Evolutionary conservation across 2,888 invertebrate species (phyloP), one percentile per base, ranked within the genome.

Genomic region (Eugnorisma glareosa): DNA sequence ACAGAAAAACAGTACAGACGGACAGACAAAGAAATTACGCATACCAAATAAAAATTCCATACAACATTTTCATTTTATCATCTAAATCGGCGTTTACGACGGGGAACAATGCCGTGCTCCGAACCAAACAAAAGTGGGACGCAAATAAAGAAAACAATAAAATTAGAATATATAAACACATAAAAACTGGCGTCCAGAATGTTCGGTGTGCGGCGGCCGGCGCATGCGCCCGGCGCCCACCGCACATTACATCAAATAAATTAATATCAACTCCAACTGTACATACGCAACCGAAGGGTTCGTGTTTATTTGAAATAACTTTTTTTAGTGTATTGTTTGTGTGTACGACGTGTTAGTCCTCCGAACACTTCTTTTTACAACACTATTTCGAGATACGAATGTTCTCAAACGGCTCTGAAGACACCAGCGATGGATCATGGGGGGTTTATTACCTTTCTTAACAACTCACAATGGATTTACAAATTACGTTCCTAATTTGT

Each of bases 121-220:
- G 95, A 94, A 95, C 96, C 95, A 94, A 95, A 96, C 96, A 95
- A 96, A 96, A 96, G 96, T 96, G 96, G 96, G 94, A 95, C 96
- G 96, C 96, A 95, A 96, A 96, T 96, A 96, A 96, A 96, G 96
- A 96, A 96, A 95, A 96, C 96, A 96, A 96, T 96, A 96, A 96
- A 96, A 96, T 96, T 96, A 96, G 96, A 96, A 96, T 96, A 96
- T 94, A 96, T 95, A 96, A 96, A 96, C 96, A 96, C 96, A 96
- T 96, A 96, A 96, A 89, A 96, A 94, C 94, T 93, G 90, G 93
- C 93, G 93, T 94, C 94, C 94, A 94, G 95, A 94, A 92, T 92
- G 92, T 93, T 93, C 93, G 91, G 90, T 91, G 85, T 91, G 92
- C 92, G 93, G 91, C 90, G 89, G 90, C 85, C 88, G 86, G 91